Conservation (phyloP, 2,797 vertebrate genomes). For the Ctenopoma multispine region DNA sequence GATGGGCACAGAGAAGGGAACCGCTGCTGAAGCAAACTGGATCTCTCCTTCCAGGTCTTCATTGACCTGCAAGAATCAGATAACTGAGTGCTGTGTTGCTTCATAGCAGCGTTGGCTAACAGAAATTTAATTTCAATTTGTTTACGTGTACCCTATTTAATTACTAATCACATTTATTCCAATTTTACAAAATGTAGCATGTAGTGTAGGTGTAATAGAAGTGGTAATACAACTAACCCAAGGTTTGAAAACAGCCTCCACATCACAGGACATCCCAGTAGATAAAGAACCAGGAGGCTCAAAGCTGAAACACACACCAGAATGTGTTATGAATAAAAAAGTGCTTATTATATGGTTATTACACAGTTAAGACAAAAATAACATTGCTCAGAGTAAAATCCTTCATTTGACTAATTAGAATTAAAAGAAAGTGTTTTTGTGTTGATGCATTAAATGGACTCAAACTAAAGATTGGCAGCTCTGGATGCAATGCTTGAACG, state of each 20-base stretch:
- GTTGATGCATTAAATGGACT: background rate
- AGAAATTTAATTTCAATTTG: no score
- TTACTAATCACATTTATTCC: background rate
- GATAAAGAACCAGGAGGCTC: conserved; percentile 87
- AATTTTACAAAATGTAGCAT: background rate
- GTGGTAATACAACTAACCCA: conserved; percentile 80
- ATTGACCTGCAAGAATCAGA: conserved; percentile 84
- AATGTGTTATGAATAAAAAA: conserved; percentile 7
- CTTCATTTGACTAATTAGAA: background rate
- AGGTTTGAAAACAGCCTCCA: conserved; percentile 88
- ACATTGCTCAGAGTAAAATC: background rate
- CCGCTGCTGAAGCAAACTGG: conserved; percentile 86
- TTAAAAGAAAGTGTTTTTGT: conserved; percentile 2
- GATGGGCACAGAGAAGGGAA: conserved; percentile 88
- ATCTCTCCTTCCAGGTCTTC: conserved; percentile 89
- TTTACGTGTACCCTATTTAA: background rate
- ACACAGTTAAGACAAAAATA: background rate
- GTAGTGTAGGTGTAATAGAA: background rate
- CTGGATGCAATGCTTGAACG: conserved; percentile 9
- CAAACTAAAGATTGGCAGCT: conserved; percentile 11
- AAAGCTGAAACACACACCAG: conserved; percentile 83
- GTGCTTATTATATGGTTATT: background rate
- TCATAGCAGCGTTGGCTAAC: no score
- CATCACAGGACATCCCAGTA: conserved; percentile 91
- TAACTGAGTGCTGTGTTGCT: conserved; percentile 6